These are phyloP conservation scores for Acrocephalus scirpaceus DNA, from an alignment of 2,797 vertebrate genomes.

Conservation along the genomic window DNA sequence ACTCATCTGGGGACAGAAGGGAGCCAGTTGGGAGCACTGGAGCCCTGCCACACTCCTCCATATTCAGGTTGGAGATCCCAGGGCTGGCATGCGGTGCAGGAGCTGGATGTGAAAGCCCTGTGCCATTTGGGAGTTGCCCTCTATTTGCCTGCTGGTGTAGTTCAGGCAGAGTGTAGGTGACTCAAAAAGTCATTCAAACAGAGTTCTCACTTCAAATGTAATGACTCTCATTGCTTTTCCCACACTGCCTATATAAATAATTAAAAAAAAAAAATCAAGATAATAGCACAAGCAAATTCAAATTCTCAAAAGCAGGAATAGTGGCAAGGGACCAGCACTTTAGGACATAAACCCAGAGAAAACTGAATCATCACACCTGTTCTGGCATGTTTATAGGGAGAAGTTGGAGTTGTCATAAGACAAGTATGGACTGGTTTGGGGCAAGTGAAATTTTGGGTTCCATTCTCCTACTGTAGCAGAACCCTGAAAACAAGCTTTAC, in stretches of 20 bases:
- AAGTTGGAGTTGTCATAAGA: not conserved
- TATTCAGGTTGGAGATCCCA: not conserved
- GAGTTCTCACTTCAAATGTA: not conserved
- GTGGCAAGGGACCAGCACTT: constrained; percentile 20
- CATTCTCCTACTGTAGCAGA: not conserved
- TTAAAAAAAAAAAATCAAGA: not conserved
- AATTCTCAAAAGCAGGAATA: constrained; percentile 6
- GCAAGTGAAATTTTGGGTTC: constrained; percentile 15
- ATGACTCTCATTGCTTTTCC: constrained; percentile 15
- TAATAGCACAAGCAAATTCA: constrained; percentile 29
- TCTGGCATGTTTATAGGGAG: constrained; percentile 1
- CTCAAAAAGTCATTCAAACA: not conserved
- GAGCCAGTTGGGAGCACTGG: not conserved
- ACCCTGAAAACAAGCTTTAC: not conserved
- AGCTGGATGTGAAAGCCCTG: not conserved
- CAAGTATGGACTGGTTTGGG: constrained; percentile 27
- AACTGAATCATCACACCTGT: constrained; percentile 6
- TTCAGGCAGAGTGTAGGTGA: not conserved
- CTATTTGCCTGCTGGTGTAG: not conserved
- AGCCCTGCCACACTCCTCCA: not conserved
- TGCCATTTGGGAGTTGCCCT: not conserved
- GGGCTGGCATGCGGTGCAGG: not conserved
- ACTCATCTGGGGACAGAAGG: not conserved
- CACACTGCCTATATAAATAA: constrained; percentile 31
- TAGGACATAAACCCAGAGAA: constrained; percentile 14